Base-by-base conservation (phyloP, 2,797 vertebrate genomes). In the Valencia hispanica region DNA sequence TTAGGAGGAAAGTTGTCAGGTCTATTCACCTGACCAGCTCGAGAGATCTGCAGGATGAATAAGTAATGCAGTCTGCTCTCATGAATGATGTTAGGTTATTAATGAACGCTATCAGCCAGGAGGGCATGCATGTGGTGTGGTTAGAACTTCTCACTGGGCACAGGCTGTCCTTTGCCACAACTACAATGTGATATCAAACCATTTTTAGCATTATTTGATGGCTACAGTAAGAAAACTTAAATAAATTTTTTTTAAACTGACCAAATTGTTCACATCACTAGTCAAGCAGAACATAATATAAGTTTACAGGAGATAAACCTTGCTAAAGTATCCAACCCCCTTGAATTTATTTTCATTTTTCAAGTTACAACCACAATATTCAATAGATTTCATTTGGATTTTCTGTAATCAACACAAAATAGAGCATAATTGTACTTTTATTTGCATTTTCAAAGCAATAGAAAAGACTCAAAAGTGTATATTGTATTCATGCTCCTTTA, bases 21-120 rank as follows among this genome's bases (percentile, higher is more conserved):
- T 87, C 61, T 50, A 75, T 63, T 89, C 77, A 75, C 68, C 81
- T 43, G 77, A 41, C 77, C 61, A 72, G 75, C 75, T 82, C 59
- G 43, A 75, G 80, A 70, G 39, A 73, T 63, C 72, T 82, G 66
- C 57, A 48, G 68, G 66, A 73, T 86, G 53, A 88, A 87, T 78
- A 79, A 82, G 45, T 74, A 68, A 87, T 75, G 65, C 17, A 59
- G 17, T 48, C 47, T 11, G 9, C 71, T 74, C 66, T 84, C 72
- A 75, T 61, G n/a, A 73, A 80, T 59, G 76, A 74, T 68, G 51
- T 71, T 78, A 76, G 57, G 27, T 76, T 83, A 81, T 77, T 82
- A 79, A 80, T 85, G 76, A 82, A 11, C 30, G 25, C 45, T 70
- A 80, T 78, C 45, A 77, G 36, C 45, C 57, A 70, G 59, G n/a